phyloP scores from a whole-genome alignment of 2,113 vertebrate species.

The Leptodactylus fuscus region DNA sequence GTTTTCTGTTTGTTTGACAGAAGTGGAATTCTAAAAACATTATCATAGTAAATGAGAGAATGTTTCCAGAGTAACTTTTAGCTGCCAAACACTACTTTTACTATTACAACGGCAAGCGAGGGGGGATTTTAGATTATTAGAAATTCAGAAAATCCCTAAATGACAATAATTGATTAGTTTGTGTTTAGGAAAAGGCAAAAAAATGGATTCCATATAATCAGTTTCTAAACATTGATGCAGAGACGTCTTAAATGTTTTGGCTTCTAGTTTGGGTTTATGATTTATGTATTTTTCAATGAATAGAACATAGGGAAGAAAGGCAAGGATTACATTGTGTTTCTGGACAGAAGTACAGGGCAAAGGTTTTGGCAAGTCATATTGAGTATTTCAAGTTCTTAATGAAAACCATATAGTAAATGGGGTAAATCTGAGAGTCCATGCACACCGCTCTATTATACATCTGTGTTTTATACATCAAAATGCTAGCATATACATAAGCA shows the following conservation, averaged over 20 bases:
- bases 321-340: neutral
- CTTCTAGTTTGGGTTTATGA: neutral
- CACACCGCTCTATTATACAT: no score
- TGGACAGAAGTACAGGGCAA: neutral
- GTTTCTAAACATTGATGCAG: neutral
- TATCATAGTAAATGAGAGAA: slow-evolving; percentile 22
- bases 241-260: neutral
- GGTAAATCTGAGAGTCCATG: no score
- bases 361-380: neutral
- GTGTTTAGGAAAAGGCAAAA: neutral
- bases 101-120: neutral
- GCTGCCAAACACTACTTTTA: slow-evolving; percentile 11
- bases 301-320: neutral
- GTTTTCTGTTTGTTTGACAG: slow-evolving; percentile 37
- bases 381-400: no score
- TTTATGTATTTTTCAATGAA: neutral
- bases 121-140: neutral
- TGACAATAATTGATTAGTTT: neutral
- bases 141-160: neutral
- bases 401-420: no score
- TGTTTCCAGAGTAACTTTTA: neutral
- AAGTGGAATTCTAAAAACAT: slow-evolving; percentile 30
- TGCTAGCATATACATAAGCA: no score
- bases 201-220: neutral
- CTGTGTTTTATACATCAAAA: no score